These are phyloP conservation scores for Hydrotaea cyrtoneurina DNA, from an alignment of 2,888 invertebrate genomes.

Conservation along the genomic window DNA sequence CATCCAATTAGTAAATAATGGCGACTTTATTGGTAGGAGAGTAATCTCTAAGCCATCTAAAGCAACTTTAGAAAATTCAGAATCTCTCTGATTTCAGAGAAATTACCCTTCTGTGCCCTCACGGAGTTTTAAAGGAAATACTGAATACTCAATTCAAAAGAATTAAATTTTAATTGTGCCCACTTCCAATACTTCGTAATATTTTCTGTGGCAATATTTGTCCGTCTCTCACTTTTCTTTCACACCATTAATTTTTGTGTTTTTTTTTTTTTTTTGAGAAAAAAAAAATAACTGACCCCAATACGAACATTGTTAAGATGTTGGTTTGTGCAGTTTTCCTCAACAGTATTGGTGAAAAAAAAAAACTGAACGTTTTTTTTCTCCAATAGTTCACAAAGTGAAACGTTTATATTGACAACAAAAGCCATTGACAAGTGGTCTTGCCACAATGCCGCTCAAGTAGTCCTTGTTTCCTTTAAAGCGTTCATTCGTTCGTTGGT, in stretches of 20 bases:
- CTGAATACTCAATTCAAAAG: no score
- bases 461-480: slow-evolving; percentile 46
- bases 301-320: neutral
- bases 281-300: slow-evolving; percentile 11
- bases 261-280: neutral
- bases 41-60: no score
- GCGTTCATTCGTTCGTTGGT: slow-evolving; percentile 41
- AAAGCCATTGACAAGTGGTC: slow-evolving; percentile 67
- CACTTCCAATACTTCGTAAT: neutral
- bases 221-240: neutral
- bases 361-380: neutral
- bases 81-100: no score
- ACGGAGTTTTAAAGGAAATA: no score
- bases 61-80: no score
- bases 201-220: no score
- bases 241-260: neutral
- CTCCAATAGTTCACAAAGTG: neutral
- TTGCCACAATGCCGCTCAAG: slow-evolving; percentile 59
- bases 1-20: no score
- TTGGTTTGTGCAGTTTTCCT: neutral
- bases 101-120: no score
- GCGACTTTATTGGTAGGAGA: no score
- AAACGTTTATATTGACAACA: slow-evolving; percentile 25
- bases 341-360: neutral
- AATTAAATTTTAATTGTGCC: neutral